Conservation (phyloP, 64 coral and sea anemone genomes). For the Dendronephthya gigantea region DNA sequence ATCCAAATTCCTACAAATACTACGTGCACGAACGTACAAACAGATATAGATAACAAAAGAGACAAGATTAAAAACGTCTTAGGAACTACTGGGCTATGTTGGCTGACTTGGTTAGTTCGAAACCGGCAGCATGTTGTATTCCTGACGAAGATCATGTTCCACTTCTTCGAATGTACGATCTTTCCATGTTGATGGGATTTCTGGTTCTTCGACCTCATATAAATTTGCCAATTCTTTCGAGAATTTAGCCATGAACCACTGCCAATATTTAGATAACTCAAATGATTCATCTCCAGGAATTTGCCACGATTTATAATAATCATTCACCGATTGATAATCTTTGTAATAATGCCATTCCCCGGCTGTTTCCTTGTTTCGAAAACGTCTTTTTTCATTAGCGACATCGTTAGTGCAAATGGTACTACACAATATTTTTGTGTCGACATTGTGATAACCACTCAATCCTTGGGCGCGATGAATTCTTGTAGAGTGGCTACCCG, state of each 20-base stretch:
- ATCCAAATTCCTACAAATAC: too few species aligned
- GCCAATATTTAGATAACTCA: not conserved
- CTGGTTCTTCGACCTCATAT: not conserved
- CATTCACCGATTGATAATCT: not conserved
- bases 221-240: not conserved
- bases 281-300: not conserved
- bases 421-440: not conserved
- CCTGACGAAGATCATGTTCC: not conserved
- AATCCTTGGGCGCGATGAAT: not conserved
- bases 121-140: not conserved
- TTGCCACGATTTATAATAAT: not conserved
- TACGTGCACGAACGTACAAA: too few species aligned
- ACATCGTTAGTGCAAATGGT: not conserved
- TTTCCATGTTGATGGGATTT: not conserved
- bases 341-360: not conserved
- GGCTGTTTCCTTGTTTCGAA: not conserved
- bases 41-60: too few species aligned
- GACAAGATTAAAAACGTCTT: too few species aligned
- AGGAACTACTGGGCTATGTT: too few species aligned
- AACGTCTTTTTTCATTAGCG: not conserved
- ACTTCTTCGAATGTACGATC: not conserved
- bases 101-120: too few species aligned
- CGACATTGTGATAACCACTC: not conserved
- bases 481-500: not conserved
- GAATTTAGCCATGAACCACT: not conserved